Conservation (phyloP, 2,888 invertebrate species). For the Cyclophora albipunctata region DNA sequence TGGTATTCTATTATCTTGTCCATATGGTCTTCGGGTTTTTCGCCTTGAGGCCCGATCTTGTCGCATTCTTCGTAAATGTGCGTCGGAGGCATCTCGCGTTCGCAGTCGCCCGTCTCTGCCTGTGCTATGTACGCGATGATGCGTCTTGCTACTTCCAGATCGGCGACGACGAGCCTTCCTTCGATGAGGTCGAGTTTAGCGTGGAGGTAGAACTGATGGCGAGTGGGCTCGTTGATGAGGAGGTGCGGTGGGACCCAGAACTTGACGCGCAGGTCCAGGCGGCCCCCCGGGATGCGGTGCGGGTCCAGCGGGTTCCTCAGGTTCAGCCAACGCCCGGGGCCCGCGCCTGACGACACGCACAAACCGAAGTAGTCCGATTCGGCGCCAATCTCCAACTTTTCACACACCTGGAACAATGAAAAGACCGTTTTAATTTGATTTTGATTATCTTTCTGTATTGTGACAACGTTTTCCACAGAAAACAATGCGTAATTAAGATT, state of each 20-base stretch:
- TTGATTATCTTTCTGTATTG: too few species aligned
- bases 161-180: constrained; percentile 81
- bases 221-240: constrained; percentile 87
- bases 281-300: constrained; percentile 79
- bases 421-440: background rate
- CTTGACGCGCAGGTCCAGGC: constrained; percentile 85
- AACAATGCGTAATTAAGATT: too few species aligned
- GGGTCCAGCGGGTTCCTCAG: constrained; percentile 87
- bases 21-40: constrained; percentile 78
- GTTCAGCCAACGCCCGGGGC: constrained; percentile 90
- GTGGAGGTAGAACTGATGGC: constrained; percentile 91
- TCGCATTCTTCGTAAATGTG: constrained; percentile 79
- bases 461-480: too few species aligned
- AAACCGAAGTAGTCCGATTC: constrained; percentile 93
- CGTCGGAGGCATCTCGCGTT: constrained; percentile 74
- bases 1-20: constrained; percentile 79
- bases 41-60: constrained; percentile 76
- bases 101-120: constrained; percentile 83
- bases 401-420: constrained; percentile 82
- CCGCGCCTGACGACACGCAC: constrained; percentile 73
- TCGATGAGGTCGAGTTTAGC: constrained; percentile 85
- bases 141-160: constrained; percentile 80
- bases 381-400: constrained; percentile 86
- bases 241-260: constrained; percentile 94
- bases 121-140: constrained; percentile 86